phyloP scores from a whole-genome alignment of 2,888 invertebrate species.

The Cryptocheilus praepositus region DNA sequence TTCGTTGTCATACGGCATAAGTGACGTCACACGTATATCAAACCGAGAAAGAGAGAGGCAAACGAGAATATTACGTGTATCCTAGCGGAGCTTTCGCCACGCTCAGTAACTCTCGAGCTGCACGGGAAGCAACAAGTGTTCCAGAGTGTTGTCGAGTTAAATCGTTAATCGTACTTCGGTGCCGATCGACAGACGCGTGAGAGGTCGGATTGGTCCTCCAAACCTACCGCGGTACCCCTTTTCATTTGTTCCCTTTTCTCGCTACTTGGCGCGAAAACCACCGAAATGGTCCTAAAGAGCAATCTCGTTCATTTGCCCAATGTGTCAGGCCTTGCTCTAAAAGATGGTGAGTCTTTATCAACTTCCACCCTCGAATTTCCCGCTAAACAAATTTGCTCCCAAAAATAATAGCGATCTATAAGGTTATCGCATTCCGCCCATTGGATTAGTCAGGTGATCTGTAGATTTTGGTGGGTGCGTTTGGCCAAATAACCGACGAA shows the following conservation, averaged over 20 bases:
- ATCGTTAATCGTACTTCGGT: constrained; percentile 20
- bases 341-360: constrained; percentile 59
- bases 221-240: not conserved
- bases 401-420: too few relatives aligned
- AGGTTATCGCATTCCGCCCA: too few relatives aligned
- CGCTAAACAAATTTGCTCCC: too few relatives aligned
- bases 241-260: not conserved
- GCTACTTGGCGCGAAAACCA: not conserved
- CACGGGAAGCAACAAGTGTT: constrained; percentile 58
- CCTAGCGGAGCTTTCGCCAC: constrained; percentile 19
- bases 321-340: constrained; percentile 48
- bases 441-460: too few relatives aligned
- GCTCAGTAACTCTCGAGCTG: constrained; percentile 50
- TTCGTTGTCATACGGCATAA: constrained; percentile 46
- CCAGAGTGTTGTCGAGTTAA: constrained; percentile 7
- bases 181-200: not conserved
- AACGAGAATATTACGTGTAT: constrained; percentile 11
- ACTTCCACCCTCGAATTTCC: too few relatives aligned
- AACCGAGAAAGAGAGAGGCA: constrained; percentile 1
- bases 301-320: constrained; percentile 40
- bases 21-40: constrained; percentile 43
- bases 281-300: constrained; percentile 39
- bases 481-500: not conserved
- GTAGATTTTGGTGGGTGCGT: too few relatives aligned
- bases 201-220: not conserved